These are phyloP conservation scores for Geodia barretti DNA, from an alignment of 37 sponge, comb jelly and placozoan species.

Conservation along the genomic window DNA sequence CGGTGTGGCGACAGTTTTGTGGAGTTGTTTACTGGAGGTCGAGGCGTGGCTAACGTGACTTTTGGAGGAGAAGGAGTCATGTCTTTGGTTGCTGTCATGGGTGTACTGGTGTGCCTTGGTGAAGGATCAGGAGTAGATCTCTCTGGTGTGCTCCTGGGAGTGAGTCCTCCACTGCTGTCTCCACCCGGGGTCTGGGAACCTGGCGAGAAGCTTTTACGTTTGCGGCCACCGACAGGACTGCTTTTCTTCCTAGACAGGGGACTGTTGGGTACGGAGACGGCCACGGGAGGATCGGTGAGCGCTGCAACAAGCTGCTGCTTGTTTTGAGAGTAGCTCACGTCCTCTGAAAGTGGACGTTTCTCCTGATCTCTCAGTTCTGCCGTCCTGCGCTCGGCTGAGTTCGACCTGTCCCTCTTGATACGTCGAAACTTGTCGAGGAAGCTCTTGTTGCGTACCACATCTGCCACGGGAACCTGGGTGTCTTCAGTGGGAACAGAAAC, in stretches of 20 bases:
- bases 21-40: background rate
- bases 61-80: background rate
- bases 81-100: background rate
- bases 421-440: constrained; percentile 3
- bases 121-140: background rate
- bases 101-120: background rate
- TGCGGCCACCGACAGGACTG: too few relatives aligned
- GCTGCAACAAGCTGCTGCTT: background rate
- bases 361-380: background rate
- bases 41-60: background rate
- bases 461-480: background rate
- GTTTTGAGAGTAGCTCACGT: background rate
- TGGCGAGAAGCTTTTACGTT: background rate
- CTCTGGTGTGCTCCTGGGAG: background rate
- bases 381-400: background rate
- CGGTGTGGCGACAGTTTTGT: background rate
- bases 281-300: background rate
- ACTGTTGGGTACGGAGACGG: constrained; percentile 26
- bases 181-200: background rate
- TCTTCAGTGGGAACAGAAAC: background rate
- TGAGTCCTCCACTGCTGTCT: background rate
- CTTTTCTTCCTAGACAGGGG: constrained; percentile 35
- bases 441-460: constrained; percentile 8
- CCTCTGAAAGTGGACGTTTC: background rate
- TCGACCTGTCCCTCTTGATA: background rate